Percentiles rank a stretch among this genome's conserved stretches.
These are phyloP conservation scores for Pachyseris speciosa DNA, from an alignment of 64 coral and sea anemone species.

Conservation along the genomic window DNA sequence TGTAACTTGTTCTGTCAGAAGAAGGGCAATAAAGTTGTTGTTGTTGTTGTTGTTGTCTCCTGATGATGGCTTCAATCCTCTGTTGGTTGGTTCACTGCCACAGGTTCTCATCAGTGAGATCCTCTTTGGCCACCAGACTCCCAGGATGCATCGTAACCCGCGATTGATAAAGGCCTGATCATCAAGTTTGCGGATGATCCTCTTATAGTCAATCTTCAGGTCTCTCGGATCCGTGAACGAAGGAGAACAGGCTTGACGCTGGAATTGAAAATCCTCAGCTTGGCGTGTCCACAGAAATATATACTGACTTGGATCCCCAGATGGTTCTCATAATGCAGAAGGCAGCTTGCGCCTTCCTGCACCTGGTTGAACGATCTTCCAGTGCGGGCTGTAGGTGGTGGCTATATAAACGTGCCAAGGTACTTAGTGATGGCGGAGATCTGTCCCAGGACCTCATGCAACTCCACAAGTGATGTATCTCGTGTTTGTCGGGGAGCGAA, in stretches of 20 bases:
- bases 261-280: slow-evolving; percentile 36
- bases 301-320: slow-evolving; percentile 38
- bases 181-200: not conserved
- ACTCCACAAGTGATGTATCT: not conserved
- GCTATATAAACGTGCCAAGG: slow-evolving; percentile 23
- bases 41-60: too few relatives aligned
- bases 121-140: too few relatives aligned
- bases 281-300: slow-evolving; percentile 22
- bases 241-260: slow-evolving; percentile 19
- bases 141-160: not conserved
- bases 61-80: not conserved
- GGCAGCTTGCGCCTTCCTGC: slow-evolving; percentile 20
- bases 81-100: not conserved
- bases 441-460: not conserved
- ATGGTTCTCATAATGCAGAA: slow-evolving; percentile 23
- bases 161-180: not conserved
- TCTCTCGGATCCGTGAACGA: not conserved
- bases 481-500: not conserved
- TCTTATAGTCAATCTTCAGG: too few relatives aligned
- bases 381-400: not conserved
- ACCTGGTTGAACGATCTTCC: slow-evolving; percentile 27
- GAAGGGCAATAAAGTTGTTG: too few relatives aligned
- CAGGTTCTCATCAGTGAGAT: not conserved
- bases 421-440: not conserved
- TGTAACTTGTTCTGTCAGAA: too few relatives aligned